Percentiles rank a stretch among this genome's conserved stretches.
Conservation (phyloP, 2,797 vertebrate genomes). For the Lagodon rhomboides region DNA sequence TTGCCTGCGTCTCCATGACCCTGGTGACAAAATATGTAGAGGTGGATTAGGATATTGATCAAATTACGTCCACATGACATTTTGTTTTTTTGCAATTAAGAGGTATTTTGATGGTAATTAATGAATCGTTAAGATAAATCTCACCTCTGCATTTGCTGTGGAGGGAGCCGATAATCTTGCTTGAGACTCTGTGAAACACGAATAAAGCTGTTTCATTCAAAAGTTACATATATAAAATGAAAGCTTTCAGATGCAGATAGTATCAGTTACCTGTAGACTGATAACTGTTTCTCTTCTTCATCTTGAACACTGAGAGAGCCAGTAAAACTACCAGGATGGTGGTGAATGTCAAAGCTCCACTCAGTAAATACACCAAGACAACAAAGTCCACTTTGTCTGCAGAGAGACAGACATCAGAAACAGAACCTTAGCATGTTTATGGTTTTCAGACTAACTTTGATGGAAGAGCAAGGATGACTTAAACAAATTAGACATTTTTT, state of each 20-base stretch:
- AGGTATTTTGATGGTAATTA: too few species aligned
- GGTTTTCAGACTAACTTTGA: too few species aligned
- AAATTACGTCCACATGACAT: too few species aligned
- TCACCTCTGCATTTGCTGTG: not conserved
- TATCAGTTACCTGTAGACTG: not conserved
- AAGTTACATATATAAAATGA: too few species aligned
- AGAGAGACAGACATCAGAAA: not conserved
- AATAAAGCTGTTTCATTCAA: not conserved
- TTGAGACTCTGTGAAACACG: not conserved
- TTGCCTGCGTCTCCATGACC: not conserved
- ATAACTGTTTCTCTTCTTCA: not conserved
- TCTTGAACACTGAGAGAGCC: not conserved
- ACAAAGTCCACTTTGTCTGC: not conserved
- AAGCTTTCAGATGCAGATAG: too few species aligned
- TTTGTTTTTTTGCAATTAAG: not conserved
- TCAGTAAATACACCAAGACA: not conserved
- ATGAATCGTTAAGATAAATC: not conserved
- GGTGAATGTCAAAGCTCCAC: constrained; percentile 9
- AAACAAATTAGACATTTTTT: not conserved
- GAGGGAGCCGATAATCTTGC: not conserved
- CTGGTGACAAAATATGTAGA: not conserved
- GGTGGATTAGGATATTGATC: too few species aligned
- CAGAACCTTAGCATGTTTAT: too few species aligned
- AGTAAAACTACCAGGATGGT: constrained; percentile 4
- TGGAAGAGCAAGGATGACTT: too few species aligned